Percentiles rank a stretch among this genome's conserved stretches.
Evolutionary conservation across 2,888 invertebrate genomes (phyloP).

Genomic region (Brachypterus glaber): DNA sequence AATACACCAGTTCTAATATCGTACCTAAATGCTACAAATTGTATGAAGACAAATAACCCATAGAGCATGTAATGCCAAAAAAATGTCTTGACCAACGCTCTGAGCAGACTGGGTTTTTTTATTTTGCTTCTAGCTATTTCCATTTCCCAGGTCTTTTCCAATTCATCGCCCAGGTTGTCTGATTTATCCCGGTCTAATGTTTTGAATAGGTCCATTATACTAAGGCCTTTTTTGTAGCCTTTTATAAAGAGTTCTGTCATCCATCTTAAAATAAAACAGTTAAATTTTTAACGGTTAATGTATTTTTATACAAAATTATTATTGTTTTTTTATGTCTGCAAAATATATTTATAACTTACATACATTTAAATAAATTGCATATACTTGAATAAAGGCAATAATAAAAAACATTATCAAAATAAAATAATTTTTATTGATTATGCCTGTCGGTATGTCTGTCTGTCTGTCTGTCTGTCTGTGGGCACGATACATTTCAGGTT

Average conservation of each 20-base stretch:
- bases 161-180: slow-evolving; percentile 49
- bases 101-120: slow-evolving; percentile 22
- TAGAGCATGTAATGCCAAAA: slow-evolving; percentile 19
- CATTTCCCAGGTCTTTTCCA: slow-evolving; percentile 46
- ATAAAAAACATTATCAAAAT: no score
- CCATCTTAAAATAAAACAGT: slow-evolving; percentile 31
- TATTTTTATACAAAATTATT: no score
- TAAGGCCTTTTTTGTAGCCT: slow-evolving; percentile 51
- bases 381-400: no score
- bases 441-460: no score
- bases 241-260: slow-evolving; percentile 38
- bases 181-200: slow-evolving; percentile 52
- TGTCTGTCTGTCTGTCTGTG: no score
- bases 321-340: no score
- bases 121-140: slow-evolving; percentile 19
- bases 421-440: no score
- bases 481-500: no score
- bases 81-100: slow-evolving; percentile 20
- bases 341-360: no score
- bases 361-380: no score
- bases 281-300: no score
- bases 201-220: slow-evolving; percentile 55
- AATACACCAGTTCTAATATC: no score
- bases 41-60: slow-evolving; percentile 21
- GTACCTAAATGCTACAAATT: slow-evolving; percentile 22